phyloP scores from a whole-genome alignment of 2,797 vertebrate species.

The Microhierax caerulescens region DNA sequence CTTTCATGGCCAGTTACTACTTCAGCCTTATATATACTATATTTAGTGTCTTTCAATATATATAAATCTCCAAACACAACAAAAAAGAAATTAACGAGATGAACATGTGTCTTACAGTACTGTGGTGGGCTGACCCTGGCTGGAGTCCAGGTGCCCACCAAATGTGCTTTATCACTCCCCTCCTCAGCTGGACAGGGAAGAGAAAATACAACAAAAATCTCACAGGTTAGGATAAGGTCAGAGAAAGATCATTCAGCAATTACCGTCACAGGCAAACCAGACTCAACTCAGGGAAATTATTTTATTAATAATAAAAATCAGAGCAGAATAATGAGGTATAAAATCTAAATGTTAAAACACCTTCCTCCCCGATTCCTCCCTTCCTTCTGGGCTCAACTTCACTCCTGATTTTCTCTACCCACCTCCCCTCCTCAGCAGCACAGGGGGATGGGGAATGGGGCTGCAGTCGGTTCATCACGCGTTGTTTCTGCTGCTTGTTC shows the following conservation, averaged over 20 bases:
- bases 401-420: background rate
- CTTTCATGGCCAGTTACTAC: background rate
- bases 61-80: background rate
- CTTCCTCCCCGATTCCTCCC: background rate
- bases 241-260: background rate
- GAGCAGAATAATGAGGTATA: background rate
- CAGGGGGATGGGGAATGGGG: background rate
- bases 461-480: background rate
- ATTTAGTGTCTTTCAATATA: background rate
- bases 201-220: background rate
- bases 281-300: background rate
- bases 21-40: background rate
- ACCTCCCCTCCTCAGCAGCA: background rate
- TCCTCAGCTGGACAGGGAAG: background rate
- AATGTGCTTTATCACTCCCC: background rate
- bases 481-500: background rate
- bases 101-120: background rate
- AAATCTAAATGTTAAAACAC: background rate
- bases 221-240: rapidly evolving
- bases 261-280: background rate
- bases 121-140: background rate
- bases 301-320: background rate
- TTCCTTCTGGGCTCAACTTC: background rate
- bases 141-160: background rate
- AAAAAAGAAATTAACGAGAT: background rate